Conservation (phyloP, 2,113 vertebrate species). For the Paratilapia polleni region DNA sequence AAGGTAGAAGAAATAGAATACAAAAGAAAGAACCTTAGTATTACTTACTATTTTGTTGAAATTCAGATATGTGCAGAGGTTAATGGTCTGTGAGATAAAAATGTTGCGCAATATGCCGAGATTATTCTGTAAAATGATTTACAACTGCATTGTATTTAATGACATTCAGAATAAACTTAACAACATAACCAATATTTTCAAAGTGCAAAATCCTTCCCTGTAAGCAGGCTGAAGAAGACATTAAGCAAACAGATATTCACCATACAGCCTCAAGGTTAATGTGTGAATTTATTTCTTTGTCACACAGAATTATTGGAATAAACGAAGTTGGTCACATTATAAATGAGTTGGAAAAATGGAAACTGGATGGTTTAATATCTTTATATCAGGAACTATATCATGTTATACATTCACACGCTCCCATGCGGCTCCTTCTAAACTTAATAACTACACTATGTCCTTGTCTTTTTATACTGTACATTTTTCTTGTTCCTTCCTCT, state of each 20-base stretch:
- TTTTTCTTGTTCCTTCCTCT: background rate
- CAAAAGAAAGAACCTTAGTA: background rate
- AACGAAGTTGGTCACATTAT: background rate
- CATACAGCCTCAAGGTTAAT: slow-evolving; percentile 33
- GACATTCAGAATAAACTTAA: slow-evolving; percentile 11
- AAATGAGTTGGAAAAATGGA: background rate
- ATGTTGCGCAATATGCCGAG: background rate
- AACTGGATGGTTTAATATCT: background rate
- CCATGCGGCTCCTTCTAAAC: background rate
- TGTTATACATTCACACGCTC: background rate
- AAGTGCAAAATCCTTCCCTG: slow-evolving; percentile 6
- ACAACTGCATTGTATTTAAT: background rate
- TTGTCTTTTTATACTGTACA: background rate
- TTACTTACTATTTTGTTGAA: background rate
- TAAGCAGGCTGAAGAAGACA: slow-evolving; percentile 11
- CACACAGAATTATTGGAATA: background rate
- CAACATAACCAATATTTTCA: background rate
- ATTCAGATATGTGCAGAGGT: background rate
- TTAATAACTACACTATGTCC: background rate
- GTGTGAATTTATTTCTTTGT: slow-evolving; percentile 5
- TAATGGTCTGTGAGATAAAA: background rate
- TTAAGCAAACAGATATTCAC: slow-evolving; percentile 17
- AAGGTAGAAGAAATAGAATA: background rate
- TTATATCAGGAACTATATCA: background rate
- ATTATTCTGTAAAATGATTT: slow-evolving; percentile 8